A percentile compares a stretch with the other conserved stretches of the same genome.
Conservation (phyloP, 2,888 invertebrate genomes). For the Aradus depressus region DNA sequence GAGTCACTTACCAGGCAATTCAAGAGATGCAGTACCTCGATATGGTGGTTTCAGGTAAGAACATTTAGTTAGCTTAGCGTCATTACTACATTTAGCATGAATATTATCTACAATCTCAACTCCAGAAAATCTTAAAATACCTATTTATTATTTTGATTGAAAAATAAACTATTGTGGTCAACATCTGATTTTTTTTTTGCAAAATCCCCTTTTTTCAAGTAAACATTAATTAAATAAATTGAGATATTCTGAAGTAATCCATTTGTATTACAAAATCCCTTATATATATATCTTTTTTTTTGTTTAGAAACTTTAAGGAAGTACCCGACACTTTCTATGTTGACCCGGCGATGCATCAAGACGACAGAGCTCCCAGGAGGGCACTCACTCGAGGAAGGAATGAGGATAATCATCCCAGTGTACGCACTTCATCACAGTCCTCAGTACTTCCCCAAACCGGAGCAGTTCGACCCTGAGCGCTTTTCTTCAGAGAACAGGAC, state of each 20-base stretch:
- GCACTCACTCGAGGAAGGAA: constrained; percentile 30
- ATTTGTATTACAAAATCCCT: too few relatives aligned
- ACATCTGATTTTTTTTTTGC: background rate
- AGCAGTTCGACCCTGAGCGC: constrained; percentile 34
- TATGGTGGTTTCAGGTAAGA: constrained; percentile 41
- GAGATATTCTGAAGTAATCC: background rate
- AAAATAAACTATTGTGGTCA: background rate
- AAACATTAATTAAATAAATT: constrained; percentile 38
- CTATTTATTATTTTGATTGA: background rate
- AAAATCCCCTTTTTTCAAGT: constrained; percentile 37
- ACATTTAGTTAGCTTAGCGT: background rate
- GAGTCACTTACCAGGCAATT: constrained; percentile 41
- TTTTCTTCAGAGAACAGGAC: constrained; percentile 36
- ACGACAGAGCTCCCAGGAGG: constrained; percentile 29
- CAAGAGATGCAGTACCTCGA: constrained; percentile 44
- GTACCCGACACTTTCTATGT: constrained; percentile 37
- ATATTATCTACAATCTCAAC: background rate
- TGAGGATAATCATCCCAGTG: constrained; percentile 31
- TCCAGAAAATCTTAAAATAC: background rate
- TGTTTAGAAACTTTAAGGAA: constrained; percentile 39
- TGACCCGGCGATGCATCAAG: constrained; percentile 34
- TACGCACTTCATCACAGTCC: constrained; percentile 34
- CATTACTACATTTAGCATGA: background rate
- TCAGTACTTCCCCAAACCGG: constrained; percentile 33
- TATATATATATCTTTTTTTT: background rate